Evolutionary conservation across 2,888 invertebrate genomes (phyloP).

Genomic region (Lobophora halterata): DNA sequence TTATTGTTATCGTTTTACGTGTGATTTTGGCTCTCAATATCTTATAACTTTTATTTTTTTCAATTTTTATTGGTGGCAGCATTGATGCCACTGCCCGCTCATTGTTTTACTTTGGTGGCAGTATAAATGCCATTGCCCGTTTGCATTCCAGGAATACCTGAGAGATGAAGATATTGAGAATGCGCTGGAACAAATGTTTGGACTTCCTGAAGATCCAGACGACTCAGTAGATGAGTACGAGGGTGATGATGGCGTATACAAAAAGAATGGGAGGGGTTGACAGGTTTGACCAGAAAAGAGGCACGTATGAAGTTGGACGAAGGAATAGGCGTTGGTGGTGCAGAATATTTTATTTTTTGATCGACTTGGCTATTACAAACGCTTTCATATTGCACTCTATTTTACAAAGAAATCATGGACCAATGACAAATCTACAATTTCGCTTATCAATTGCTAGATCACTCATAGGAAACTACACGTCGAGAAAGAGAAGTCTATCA

Average conservation of each 20-base stretch:
- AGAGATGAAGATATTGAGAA: slow-evolving; percentile 21
- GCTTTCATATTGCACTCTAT: slow-evolving; percentile 16
- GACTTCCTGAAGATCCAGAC: slow-evolving; percentile 26
- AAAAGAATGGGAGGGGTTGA: slow-evolving; percentile 9
- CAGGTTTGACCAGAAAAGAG: slow-evolving; percentile 7
- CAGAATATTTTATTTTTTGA: slow-evolving; percentile 12
- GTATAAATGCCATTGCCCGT: no score
- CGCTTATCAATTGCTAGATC: slow-evolving; percentile 12
- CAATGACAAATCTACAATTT: slow-evolving; percentile 15
- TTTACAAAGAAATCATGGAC: slow-evolving; percentile 17
- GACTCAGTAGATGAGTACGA: slow-evolving; percentile 24
- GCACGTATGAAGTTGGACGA: slow-evolving; percentile 16
- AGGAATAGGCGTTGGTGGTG: slow-evolving; percentile 17
- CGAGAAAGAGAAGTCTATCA: slow-evolving; percentile 12
- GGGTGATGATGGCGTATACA: slow-evolving; percentile 12
- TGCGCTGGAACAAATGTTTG: slow-evolving; percentile 24
- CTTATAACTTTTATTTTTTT: slow-evolving; percentile 10
- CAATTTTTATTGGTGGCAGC: slow-evolving; percentile 12
- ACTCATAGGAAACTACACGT: slow-evolving; percentile 17
- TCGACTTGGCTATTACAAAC: slow-evolving; percentile 8
- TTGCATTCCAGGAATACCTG: slow-evolving; percentile 6
- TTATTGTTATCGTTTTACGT: slow-evolving; percentile 9
- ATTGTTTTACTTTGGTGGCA: slow-evolving; percentile 10
- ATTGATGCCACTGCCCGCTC: slow-evolving; percentile 12
- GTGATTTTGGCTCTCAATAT: slow-evolving; percentile 3